Percentiles rank a stretch among this genome's conserved stretches.
Conservation (phyloP, 2,113 vertebrate genomes). For the Neotoma lepida region DNA sequence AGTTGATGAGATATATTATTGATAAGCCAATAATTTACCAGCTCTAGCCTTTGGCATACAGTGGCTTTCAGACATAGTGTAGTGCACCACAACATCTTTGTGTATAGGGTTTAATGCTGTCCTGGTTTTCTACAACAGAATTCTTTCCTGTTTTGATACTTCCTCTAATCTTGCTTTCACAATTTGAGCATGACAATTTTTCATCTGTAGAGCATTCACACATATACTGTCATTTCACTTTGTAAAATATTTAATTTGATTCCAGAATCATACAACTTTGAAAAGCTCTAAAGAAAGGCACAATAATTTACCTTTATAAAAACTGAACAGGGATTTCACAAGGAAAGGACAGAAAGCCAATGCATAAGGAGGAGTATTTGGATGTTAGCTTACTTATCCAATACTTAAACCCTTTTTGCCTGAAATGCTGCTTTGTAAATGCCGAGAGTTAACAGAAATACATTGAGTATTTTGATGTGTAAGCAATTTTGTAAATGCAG, state of each 20-base stretch:
- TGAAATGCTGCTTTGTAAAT: constrained; percentile 51
- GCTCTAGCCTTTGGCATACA: background rate
- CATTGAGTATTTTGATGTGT: constrained; percentile 41
- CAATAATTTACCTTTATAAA: background rate
- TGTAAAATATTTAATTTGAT: background rate
- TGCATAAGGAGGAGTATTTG: background rate
- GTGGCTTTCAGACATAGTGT: background rate
- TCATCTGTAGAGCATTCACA: background rate
- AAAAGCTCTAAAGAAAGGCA: background rate
- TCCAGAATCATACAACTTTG: background rate
- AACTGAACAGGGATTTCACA: background rate
- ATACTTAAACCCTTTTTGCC: background rate
- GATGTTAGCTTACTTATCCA: constrained; percentile 22
- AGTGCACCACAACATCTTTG: background rate
- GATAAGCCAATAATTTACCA: background rate
- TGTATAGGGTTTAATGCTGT: background rate
- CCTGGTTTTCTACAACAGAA: background rate
- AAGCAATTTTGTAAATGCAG: constrained; percentile 68
- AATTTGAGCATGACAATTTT: constrained; percentile 12
- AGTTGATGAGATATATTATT: background rate
- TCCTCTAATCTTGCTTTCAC: background rate
- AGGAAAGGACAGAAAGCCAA: background rate
- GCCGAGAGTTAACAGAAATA: constrained; percentile 24
- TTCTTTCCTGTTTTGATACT: background rate
- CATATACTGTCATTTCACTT: background rate